Evolutionary conservation across 2,797 vertebrate genomes (phyloP).

Genomic region (Schizothorax lantsangensis): DNA sequence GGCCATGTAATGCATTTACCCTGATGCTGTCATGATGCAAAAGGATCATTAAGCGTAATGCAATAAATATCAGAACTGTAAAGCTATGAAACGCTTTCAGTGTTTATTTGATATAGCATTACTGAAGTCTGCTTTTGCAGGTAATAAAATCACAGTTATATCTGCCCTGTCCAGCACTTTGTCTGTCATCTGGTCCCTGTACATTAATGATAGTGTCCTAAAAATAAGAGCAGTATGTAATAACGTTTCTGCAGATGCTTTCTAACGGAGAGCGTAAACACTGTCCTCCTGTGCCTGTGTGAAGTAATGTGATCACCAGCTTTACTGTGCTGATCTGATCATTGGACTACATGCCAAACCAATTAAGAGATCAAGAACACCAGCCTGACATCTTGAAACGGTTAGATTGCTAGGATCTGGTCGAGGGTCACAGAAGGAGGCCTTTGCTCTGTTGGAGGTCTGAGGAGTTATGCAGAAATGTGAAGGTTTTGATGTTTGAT

Average conservation of each 20-base stretch:
- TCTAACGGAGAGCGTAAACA: not conserved
- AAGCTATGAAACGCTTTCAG: not conserved
- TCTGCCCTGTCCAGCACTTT: not conserved
- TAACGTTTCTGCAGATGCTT: not conserved
- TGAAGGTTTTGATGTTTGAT: not conserved
- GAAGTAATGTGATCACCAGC: constrained; percentile 17
- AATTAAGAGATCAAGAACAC: constrained; percentile 68
- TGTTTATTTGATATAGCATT: constrained; percentile 20
- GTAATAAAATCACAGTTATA: constrained; percentile 9
- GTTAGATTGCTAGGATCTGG: not conserved
- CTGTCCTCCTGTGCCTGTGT: not conserved
- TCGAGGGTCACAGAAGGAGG: not conserved
- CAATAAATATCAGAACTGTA: constrained; percentile 40
- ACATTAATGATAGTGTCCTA: not conserved
- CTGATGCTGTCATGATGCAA: constrained; percentile 25
- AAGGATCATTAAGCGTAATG: constrained; percentile 3
- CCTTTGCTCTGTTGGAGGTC: not conserved
- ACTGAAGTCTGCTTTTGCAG: constrained; percentile 2
- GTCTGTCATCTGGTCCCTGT: not conserved
- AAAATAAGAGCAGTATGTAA: not conserved
- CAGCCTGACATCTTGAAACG: constrained; percentile 33
- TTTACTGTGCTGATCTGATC: constrained; percentile 33
- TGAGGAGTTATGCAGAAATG: not conserved
- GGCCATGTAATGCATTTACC: constrained; percentile 32
- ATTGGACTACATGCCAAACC: constrained; percentile 59